Base-by-base conservation (phyloP, 2,797 vertebrate species). In the Pseudotriccus pelzelni region DNA sequence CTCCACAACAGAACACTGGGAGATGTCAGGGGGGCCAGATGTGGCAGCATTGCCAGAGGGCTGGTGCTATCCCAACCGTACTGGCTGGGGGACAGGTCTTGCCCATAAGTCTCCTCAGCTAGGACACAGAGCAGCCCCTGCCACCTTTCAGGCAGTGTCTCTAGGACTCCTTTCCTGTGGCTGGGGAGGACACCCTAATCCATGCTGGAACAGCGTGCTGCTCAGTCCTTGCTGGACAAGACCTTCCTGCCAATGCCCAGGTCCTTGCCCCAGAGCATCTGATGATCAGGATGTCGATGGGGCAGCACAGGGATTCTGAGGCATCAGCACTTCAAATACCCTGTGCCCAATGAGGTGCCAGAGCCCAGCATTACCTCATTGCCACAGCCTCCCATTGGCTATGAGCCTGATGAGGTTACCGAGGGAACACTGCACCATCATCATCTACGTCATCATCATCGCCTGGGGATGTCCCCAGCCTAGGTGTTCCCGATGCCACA, bases 291-390 rank as follows among this genome's bases (percentile, higher is more conserved):
- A 82, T 25, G 50, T 14, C 43, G 36, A 58, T 44, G 49, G 80
- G 52, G 44, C 41, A 91, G 67, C 39, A 53, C 49, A 46, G 53
- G 22, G 58, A 60, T 73, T 47, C 60, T 21, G 37, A 41, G 20
- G 46, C 32, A 90, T 44, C 81, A 62, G 27, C 27, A 8, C 37
- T 79, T 73, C 37, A 84, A 92, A 90, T 32, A 39, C 14, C n/a
- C 67, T 63, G 43, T 47, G 39, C 75, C 95, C 94, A 96, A 64
- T 93, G 64, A 87, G 37, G 34, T n/a, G 14, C 46, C 53, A 41
- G 73, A 91, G 46, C 44, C 69, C 27, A 41, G 63, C 68, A 94
- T 94, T 93, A 95, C 95, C 84, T 96, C 95, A 95, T 14, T 86
- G 66, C 74, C 67, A 66, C 6, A 4, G 82, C 41, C 79, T 92